Conservation (phyloP, 2,888 invertebrate species). For the Linyphia triangularis region DNA sequence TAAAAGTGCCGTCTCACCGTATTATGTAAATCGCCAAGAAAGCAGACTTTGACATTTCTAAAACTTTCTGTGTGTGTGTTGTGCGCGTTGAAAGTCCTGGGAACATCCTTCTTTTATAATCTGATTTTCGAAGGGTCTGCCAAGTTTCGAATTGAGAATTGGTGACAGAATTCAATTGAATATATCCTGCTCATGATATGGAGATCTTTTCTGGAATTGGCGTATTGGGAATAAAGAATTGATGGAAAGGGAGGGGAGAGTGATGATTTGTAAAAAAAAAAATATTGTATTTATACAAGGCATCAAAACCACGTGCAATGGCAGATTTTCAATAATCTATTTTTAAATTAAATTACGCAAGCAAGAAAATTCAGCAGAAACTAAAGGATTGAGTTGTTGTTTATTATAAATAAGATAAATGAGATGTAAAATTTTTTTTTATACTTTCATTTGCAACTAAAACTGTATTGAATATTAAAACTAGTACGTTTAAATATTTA, state of each 20-base stretch:
- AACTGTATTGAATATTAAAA: no score
- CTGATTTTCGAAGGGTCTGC: slow-evolving; percentile 32
- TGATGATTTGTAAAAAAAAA: not conserved
- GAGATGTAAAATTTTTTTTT: no score
- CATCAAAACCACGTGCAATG: no score
- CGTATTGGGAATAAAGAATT: not conserved
- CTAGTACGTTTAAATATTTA: no score
- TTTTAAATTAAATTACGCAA: no score
- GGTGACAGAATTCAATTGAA: slow-evolving; percentile 22
- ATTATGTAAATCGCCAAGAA: slow-evolving; percentile 50
- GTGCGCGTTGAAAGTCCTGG: slow-evolving; percentile 4
- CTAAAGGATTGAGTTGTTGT: no score
- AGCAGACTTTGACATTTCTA: slow-evolving; percentile 53
- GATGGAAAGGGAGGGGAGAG: not conserved
- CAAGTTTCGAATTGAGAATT: slow-evolving; percentile 18
- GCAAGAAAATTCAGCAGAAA: no score
- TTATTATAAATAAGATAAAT: no score
- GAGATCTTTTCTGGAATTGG: not conserved
- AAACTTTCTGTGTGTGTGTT: slow-evolving; percentile 32
- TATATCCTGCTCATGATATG: not conserved
- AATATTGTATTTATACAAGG: no score
- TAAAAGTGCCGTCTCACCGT: slow-evolving; percentile 43
- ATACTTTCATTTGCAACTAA: no score
- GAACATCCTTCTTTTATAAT: slow-evolving; percentile 46
- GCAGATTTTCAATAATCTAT: no score